Evolutionary conservation across 2,888 invertebrate genomes (phyloP).

Genomic region (Auanema sp.): DNA sequence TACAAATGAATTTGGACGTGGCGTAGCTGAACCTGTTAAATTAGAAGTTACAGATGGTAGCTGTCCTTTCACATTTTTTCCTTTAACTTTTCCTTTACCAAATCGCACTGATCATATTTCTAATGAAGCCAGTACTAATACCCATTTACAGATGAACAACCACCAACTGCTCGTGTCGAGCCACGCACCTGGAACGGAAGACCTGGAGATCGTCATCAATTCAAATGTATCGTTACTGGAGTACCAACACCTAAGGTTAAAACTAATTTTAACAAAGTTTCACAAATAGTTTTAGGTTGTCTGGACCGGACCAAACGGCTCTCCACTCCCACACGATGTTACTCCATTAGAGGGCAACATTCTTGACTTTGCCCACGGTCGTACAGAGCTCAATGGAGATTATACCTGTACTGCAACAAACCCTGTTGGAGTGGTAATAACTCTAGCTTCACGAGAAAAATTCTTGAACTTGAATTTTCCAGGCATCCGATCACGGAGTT

Average conservation of each 20-base stretch:
- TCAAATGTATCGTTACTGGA: constrained; percentile 59
- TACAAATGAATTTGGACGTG: constrained; percentile 55
- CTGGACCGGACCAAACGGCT: constrained; percentile 60
- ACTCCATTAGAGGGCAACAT: constrained; percentile 58
- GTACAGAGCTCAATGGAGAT: constrained; percentile 50
- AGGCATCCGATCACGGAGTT: constrained; percentile 57
- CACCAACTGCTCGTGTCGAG: constrained; percentile 61
- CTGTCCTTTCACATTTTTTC: constrained; percentile 18
- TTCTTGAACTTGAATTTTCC: background rate
- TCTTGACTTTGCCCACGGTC: constrained; percentile 50
- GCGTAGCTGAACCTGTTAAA: constrained; percentile 53
- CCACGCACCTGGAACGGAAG: constrained; percentile 63
- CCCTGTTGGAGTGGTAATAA: constrained; percentile 35
- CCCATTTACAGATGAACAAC: constrained; percentile 52
- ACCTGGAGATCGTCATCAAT: constrained; percentile 60
- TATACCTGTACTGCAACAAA: constrained; percentile 59
- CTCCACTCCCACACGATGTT: constrained; percentile 60
- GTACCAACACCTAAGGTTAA: constrained; percentile 47
- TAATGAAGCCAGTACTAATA: background rate
- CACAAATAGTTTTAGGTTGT: constrained; percentile 31
- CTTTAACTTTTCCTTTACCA: background rate
- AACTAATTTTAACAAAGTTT: background rate
- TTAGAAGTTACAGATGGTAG: constrained; percentile 56
- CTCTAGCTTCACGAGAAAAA: background rate
- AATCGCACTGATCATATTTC: background rate